Conservation (phyloP, 2,888 invertebrate genomes). For the Apotomis betuletana region DNA sequence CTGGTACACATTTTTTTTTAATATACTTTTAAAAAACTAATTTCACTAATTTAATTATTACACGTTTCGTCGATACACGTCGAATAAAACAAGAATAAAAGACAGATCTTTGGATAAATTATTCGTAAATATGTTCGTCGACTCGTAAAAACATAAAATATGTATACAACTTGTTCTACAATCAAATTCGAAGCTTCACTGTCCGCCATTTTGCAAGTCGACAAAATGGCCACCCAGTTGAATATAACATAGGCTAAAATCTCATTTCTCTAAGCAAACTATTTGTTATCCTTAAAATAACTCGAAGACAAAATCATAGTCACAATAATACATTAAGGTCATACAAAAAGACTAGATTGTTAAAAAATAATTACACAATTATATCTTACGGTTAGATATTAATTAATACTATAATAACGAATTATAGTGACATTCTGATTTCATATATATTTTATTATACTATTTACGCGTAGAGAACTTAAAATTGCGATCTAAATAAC, state of each 20-base stretch:
- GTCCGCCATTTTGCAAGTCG: conserved; percentile 24
- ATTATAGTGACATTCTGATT: conserved; percentile 49
- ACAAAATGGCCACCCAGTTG: conserved; percentile 40
- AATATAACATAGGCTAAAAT: conserved; percentile 46
- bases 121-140: conserved; percentile 39
- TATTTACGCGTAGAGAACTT: conserved; percentile 29
- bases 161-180: conserved; percentile 41
- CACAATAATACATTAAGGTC: conserved; percentile 69
- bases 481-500: conserved; percentile 38
- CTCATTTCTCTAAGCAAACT: conserved; percentile 49
- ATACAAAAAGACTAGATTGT: conserved; percentile 79
- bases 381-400: conserved; percentile 46
- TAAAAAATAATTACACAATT: conserved; percentile 62
- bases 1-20: conserved; percentile 49
- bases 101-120: conserved; percentile 55
- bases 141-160: conserved; percentile 41
- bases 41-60: conserved; percentile 43
- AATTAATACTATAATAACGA: conserved; percentile 53
- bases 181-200: conserved; percentile 36
- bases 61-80: conserved; percentile 45
- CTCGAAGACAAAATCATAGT: conserved; percentile 56
- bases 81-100: conserved; percentile 44
- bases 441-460: conserved; percentile 37
- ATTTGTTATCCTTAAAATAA: conserved; percentile 47
- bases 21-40: conserved; percentile 43